Base-by-base conservation (phyloP, 1,140 invertebrate genomes). In the Temnothorax nylanderi region DNA sequence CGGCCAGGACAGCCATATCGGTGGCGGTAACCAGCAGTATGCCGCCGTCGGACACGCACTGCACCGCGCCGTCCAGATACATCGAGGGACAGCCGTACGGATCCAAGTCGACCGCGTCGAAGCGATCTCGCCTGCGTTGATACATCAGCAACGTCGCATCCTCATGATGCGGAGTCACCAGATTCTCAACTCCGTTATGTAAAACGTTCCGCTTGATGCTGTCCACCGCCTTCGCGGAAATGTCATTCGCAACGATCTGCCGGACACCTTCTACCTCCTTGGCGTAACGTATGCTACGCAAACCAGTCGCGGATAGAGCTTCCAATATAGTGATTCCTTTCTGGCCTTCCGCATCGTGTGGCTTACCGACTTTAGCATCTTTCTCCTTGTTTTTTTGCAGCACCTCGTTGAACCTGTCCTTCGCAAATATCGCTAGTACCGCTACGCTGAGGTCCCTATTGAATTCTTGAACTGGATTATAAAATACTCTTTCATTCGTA, bases 401-500 rank as follows among this genome's bases (percentile, higher is more conserved):
- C 72, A 85, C 21, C 87, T 87, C 13, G 87, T 81, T 82, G 88
- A 85, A 18, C 65, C 86, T 85, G 13, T 94, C 90, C 71, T 93
- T 90, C 18, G 94, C 89, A 90, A 95, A 96, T n/a, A 95, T 84
- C n/a, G 91, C 92, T 80, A 96, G 87, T 21, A 95, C 95, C 11
- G 95, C 93, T 82, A 96, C 91, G 82, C 95, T 96, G 62, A 99
- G 94, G 96, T 99, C 99, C 92, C 99, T 96, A 93, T 99, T 99
- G 92, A 99, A 99, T 95, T 99, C 98, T 95, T 99, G 99, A 21
- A 99, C 99, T 3, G 98, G 98, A 96, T 99, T 99, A 93, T 99
- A 99, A 95, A 99, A 99, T 0, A 99, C 98, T 93, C 97, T 97
- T 65, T 97, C 96, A 21, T 95, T 93, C 11, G 96, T 96, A 18